Base-by-base conservation (phyloP, 2,113 vertebrate genomes). In the Brachyhypopomus gauderio region DNA sequence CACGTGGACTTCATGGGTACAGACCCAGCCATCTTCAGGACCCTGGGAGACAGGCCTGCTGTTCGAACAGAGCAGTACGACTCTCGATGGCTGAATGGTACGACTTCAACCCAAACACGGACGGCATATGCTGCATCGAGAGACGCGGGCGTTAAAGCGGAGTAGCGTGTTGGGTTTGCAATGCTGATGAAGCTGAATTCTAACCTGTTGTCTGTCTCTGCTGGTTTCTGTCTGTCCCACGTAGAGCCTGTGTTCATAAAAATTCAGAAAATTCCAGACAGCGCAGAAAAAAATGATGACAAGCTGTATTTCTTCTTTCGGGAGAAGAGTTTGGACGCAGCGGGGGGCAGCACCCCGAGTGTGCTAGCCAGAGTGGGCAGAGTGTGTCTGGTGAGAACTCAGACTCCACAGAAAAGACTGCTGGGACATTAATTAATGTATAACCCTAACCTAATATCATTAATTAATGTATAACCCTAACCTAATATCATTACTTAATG, bases 1-100 rank as follows among this genome's bases (percentile, higher is more conserved):
- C 94, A 95, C 38, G 94, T 96, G 16, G 95, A 96, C 90, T 96
- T 95, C 87, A 95, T 96, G 95, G 94, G 95, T 59, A 96, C 93
- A n/a, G 95, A 96, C 63, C 92, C 95, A 0, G 92, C 94, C 17
- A 79, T 96, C 77, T 95, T 95, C 82, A 92, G 95, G 80, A 95
- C 94, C 41, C 91, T 95, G 92, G 95, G 95, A 36, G 92, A 92
- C 17, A 90, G 92, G 41, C 90, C 92, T 1, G 92, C 93, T 14
- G 91, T 95, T 82, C 90, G 95, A 80, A 95, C 95, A 0, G 95
- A 96, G 83, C 95, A 95, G 85, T 94, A 95, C 20, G 94, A 96
- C 87, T 95, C 95, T 84, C 90, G 94, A 79, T 96, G 95, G 95
- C 92, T 96, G 62, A 94, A 96, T 4, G 95, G 95, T 95, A 91